A percentile compares a stretch with the other conserved stretches of the same genome.
These are phyloP conservation scores for Thecophora atra DNA, from an alignment of 2,888 invertebrate genomes.

Conservation along the genomic window DNA sequence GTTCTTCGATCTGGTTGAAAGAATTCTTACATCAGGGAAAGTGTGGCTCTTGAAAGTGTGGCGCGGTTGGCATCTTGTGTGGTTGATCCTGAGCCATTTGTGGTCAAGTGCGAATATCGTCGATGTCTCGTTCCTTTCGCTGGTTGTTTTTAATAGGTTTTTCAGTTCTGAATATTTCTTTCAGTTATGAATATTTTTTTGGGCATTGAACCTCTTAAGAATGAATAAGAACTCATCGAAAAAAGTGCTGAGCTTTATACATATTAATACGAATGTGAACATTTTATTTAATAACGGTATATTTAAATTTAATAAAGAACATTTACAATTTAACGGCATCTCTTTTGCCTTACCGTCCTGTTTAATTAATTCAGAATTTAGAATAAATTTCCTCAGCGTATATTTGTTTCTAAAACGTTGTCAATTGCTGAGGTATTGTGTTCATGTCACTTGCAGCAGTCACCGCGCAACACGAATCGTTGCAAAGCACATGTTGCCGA, in stretches of 20 bases:
- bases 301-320: too few species aligned
- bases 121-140: neutral
- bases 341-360: too few species aligned
- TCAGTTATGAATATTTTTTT: neutral
- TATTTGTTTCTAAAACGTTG: neutral
- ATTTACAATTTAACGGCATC: too few species aligned
- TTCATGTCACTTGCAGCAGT: constrained; percentile 7
- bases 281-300: too few species aligned
- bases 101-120: constrained; percentile 17
- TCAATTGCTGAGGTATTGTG: constrained; percentile 15
- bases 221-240: too few species aligned
- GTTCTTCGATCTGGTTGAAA: neutral
- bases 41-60: neutral
- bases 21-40: neutral
- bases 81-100: constrained; percentile 18
- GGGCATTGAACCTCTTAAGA: too few species aligned
- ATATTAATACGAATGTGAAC: too few species aligned
- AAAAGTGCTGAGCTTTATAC: too few species aligned
- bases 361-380: neutral
- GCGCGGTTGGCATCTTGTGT: constrained; percentile 24
- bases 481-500: constrained; percentile 5
- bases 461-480: constrained; percentile 3
- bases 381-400: neutral
- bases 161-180: constrained; percentile 13
- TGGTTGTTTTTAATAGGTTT: constrained; percentile 1